Evolutionary conservation across 2,113 vertebrate genomes (phyloP).

Genomic region (Vulpes vulpes): DNA sequence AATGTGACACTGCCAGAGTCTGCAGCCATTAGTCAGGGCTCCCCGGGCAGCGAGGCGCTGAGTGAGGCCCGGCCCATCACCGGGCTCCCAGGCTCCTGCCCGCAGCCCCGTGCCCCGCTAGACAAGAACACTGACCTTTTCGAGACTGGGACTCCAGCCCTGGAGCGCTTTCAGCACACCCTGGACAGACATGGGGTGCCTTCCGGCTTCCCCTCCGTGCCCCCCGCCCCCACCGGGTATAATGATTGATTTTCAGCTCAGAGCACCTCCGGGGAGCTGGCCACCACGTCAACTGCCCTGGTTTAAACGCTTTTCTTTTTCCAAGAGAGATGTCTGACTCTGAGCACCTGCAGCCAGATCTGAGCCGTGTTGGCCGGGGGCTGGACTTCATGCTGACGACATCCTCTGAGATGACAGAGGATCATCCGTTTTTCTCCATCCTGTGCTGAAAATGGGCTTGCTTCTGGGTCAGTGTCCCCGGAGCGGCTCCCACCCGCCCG

Average conservation of each 20-base stretch:
- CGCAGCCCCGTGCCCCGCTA: too few species aligned
- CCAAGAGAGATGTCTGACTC: neutral
- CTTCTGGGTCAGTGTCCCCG: neutral
- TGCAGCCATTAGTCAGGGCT: neutral
- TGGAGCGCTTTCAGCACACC: fast-evolving
- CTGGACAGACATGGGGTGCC: neutral
- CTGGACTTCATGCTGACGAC: neutral
- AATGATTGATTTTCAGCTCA: neutral
- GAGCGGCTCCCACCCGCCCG: neutral
- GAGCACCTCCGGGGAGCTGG: neutral
- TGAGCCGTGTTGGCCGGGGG: neutral
- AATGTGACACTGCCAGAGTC: neutral
- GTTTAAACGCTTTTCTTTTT: neutral
- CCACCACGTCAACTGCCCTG: neutral
- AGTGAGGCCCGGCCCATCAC: fast-evolving
- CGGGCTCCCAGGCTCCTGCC: neutral
- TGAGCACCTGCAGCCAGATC: neutral
- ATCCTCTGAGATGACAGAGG: neutral
- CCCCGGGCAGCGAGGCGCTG: neutral
- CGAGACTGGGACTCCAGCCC: neutral
- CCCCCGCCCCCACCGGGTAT: neutral
- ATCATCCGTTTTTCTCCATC: neutral
- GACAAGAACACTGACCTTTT: neutral
- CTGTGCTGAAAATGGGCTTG: neutral
- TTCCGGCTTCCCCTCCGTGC: fast-evolving